These are phyloP conservation scores for Allolobophora icterica DNA, from an alignment of 2,888 invertebrate species.

Conservation along the genomic window DNA sequence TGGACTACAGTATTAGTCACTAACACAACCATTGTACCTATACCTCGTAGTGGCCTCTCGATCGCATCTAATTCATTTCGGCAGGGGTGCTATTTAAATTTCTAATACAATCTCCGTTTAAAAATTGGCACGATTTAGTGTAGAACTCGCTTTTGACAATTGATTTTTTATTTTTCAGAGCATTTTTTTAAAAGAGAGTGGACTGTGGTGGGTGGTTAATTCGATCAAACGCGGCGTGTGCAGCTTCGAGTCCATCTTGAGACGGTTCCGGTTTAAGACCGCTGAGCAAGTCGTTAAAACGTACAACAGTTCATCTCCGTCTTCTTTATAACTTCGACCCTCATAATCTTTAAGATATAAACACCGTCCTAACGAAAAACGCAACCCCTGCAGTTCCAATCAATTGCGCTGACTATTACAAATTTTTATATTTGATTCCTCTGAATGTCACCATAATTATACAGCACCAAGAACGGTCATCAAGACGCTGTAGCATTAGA, in stretches of 20 bases:
- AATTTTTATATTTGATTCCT: too few species aligned
- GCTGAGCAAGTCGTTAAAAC: too few species aligned
- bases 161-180: neutral
- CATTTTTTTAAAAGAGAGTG: neutral
- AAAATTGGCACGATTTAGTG: neutral
- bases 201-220: neutral
- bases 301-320: too few species aligned
- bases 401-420: too few species aligned
- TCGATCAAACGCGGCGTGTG: too few species aligned
- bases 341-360: too few species aligned
- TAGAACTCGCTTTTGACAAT: neutral
- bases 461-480: neutral
- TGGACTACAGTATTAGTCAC: too few species aligned
- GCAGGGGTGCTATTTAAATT: neutral
- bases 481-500: neutral
- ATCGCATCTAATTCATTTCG: neutral
- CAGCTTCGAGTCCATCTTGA: too few species aligned
- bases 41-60: neutral
- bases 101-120: neutral
- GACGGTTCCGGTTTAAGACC: too few species aligned
- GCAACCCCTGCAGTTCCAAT: too few species aligned
- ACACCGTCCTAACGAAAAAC: too few species aligned
- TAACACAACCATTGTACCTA: neutral
- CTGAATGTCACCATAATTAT: neutral
- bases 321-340: too few species aligned